These are phyloP conservation scores for Sminthurinus aureus DNA, from an alignment of 2,888 invertebrate species.

Conservation along the genomic window DNA sequence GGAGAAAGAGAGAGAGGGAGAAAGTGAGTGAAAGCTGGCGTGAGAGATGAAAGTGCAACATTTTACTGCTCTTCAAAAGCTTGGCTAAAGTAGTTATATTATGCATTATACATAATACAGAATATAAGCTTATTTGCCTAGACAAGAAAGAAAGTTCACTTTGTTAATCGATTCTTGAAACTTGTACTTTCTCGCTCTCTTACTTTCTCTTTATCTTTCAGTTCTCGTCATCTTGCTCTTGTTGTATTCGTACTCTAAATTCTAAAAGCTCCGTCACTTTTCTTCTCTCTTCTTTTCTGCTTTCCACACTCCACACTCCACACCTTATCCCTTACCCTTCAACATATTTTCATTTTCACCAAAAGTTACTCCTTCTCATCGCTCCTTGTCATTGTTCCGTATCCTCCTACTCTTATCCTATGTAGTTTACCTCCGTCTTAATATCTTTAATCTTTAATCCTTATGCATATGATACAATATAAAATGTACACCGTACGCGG, in stretches of 20 bases:
- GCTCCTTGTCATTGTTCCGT: too few species aligned
- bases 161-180: constrained; percentile 32
- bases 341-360: too few species aligned
- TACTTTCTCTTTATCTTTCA: not conserved
- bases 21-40: not conserved
- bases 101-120: not conserved
- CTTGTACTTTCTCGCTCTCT: not conserved
- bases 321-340: not conserved
- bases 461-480: too few species aligned
- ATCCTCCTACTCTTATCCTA: too few species aligned
- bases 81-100: not conserved
- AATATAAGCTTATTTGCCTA: constrained; percentile 18
- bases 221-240: not conserved
- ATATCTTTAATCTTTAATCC: too few species aligned
- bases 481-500: too few species aligned
- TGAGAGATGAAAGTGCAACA: constrained; percentile 10
- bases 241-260: too few species aligned
- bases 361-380: too few species aligned
- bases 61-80: not conserved
- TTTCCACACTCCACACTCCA: not conserved
- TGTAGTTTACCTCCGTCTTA: too few species aligned
- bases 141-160: constrained; percentile 19
- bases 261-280: not conserved
- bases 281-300: not conserved
- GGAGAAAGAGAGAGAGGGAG: too few species aligned